Percentiles rank a stretch among this genome's conserved stretches.
Conservation (phyloP, 2,113 vertebrate genomes). For the Cygnus buccinator region DNA sequence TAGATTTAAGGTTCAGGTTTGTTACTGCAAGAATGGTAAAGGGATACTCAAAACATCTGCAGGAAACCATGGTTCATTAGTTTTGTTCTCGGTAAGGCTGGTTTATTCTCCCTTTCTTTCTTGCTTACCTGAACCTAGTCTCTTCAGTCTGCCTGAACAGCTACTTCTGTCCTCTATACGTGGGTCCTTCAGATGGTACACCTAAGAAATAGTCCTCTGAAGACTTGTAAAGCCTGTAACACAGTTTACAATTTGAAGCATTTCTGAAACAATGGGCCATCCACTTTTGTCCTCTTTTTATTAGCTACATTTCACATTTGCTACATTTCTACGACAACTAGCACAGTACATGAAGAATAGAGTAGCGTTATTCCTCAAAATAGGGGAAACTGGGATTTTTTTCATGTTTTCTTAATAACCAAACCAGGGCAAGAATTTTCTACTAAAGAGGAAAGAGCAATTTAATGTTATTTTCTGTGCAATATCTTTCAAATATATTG, state of each 20-base stretch:
- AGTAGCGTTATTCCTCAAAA: neutral
- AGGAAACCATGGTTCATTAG: neutral
- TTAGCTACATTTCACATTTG: neutral
- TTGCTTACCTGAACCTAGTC: neutral
- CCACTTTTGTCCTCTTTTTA: neutral
- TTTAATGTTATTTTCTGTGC: neutral
- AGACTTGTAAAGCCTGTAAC: neutral
- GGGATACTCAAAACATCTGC: neutral
- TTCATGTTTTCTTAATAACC: conserved; percentile 9
- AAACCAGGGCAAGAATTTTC: conserved; percentile 45
- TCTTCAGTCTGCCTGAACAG: neutral
- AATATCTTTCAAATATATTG: conserved; percentile 49
- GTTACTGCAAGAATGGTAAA: neutral
- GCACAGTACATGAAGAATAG: neutral
- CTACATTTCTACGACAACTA: neutral
- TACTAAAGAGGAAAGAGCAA: conserved; percentile 26
- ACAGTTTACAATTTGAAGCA: neutral
- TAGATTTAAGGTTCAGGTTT: neutral
- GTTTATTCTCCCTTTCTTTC: neutral
- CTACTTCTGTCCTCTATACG: neutral
- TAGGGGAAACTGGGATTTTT: neutral
- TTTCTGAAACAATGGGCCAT: neutral
- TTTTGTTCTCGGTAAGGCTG: neutral
- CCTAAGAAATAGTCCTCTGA: neutral
- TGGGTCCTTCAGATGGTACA: neutral